These are phyloP conservation scores for Condylura cristata DNA, from an alignment of 2,113 vertebrate species.

Conservation along the genomic window DNA sequence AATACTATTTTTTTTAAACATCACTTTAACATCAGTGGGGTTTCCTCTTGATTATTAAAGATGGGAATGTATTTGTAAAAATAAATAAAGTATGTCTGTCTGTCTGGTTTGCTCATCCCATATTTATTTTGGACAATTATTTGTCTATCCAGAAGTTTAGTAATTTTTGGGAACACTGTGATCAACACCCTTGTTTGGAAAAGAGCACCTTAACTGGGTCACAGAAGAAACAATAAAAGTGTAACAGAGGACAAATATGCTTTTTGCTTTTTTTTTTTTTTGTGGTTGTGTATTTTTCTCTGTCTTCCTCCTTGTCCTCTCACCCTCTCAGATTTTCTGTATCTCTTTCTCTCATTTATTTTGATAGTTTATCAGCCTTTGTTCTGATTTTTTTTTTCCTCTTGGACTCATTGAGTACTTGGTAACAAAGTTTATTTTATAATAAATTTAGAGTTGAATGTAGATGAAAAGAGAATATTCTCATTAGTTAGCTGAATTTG, in stretches of 20 bases:
- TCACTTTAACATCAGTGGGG: too few species aligned
- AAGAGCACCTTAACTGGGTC: not conserved
- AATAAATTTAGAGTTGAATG: not conserved
- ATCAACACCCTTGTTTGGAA: not conserved
- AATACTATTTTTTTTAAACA: not conserved
- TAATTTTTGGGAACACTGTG: not conserved
- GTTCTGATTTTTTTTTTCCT: not conserved
- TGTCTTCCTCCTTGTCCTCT: not conserved
- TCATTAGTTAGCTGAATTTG: not conserved
- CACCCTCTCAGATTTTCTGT: not conserved
- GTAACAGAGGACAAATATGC: accelerated
- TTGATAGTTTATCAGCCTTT: not conserved
- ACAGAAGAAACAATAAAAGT: not conserved
- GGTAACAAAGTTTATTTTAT: not conserved
- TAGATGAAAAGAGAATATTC: not conserved
- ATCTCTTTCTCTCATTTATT: not conserved
- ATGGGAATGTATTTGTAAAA: not conserved
- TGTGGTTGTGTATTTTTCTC: not conserved
- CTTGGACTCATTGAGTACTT: not conserved
- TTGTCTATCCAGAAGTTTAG: not conserved
- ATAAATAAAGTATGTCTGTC: not conserved
- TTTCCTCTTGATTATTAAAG: not conserved
- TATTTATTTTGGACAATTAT: not conserved
- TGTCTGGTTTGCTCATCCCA: not conserved
- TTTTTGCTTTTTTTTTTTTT: accelerated